These are phyloP conservation scores for Pseudolaguvia tuberculata DNA, from an alignment of 2,113 vertebrate genomes.

Conservation along the genomic window DNA sequence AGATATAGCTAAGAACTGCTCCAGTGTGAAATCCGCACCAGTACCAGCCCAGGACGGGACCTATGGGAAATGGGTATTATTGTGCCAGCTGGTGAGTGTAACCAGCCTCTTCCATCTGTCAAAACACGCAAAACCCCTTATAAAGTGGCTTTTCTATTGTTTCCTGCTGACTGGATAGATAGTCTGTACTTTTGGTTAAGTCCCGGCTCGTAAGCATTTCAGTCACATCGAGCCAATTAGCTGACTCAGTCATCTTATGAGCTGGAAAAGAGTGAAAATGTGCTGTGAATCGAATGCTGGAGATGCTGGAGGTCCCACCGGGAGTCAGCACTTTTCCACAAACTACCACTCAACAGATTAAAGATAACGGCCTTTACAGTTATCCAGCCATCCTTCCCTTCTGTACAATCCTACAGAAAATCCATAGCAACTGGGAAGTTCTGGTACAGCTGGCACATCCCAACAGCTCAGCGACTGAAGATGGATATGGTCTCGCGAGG, in stretches of 20 bases:
- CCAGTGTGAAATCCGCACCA: no score
- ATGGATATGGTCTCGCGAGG: not conserved
- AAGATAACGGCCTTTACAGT: constrained; percentile 18
- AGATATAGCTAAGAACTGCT: no score
- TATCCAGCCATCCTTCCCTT: not conserved
- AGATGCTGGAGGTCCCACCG: constrained; percentile 3
- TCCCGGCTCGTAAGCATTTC: not conserved
- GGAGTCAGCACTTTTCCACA: constrained; percentile 20
- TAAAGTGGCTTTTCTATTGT: not conserved
- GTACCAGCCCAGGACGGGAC: no score
- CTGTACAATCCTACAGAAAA: not conserved
- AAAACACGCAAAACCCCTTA: not conserved
- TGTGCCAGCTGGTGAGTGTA: not conserved
- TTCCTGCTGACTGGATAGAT: not conserved
- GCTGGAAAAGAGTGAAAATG: constrained; percentile 18
- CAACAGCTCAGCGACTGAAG: not conserved
- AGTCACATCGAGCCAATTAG: constrained; percentile 18
- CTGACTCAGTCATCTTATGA: constrained; percentile 18
- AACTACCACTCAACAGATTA: constrained; percentile 20
- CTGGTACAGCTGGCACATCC: not conserved
- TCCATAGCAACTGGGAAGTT: not conserved
- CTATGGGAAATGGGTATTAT: no score
- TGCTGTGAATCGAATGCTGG: not conserved
- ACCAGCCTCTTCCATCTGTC: not conserved
- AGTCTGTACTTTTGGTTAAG: constrained; percentile 3